Base-by-base conservation (phyloP, 2,113 vertebrate genomes). In the Anolis sagrei region DNA sequence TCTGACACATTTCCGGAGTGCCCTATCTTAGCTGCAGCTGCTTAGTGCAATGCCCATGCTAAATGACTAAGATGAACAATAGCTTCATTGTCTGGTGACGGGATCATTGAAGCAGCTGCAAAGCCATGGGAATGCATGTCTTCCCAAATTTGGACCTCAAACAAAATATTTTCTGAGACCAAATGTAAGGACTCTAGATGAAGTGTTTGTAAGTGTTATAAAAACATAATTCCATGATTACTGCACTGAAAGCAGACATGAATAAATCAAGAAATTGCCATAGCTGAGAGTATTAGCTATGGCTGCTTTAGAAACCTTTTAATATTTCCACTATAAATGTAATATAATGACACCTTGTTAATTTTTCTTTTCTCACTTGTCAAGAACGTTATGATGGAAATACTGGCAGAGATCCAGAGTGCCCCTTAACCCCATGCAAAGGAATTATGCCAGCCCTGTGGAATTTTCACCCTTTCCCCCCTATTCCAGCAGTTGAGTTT, bases 211-310 rank as follows among this genome's bases (percentile, higher is more conserved):
- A 94, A 93, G 18, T 10, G 87, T 92, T 92, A 86, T 66, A 61
- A 94, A 94, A 93, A 93, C 84, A 94, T 88, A 48, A 90, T 91
- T 90, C 91, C 89, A 91, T 90, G 93, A 92, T 92, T 88, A 84
- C 93, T 86, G 84, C 90, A 69, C 81, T 76, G 86, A 81, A 90
- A 90, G 82, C 85, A 84, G 84, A 88, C 72, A 32, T 64, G 93
- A 79, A 92, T 93, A 90, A 93, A 87, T 91, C 77, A 91, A 90
- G 89, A 32, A 0, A 0, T 84, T 87, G 89, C 76, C 91, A 93
- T 90, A 92, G 87, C 87, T 89, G 89, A 80, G 69, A 85, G 84
- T 88, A 90, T 92, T 88, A 91, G 86, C 84, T 91, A 92, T n/a
- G 83, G 25, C 54, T 91, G 87, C 85, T 90, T 90, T 91, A 64